phyloP scores from a whole-genome alignment of 1,140 invertebrate genomes.

The Sinella curviseta region DNA sequence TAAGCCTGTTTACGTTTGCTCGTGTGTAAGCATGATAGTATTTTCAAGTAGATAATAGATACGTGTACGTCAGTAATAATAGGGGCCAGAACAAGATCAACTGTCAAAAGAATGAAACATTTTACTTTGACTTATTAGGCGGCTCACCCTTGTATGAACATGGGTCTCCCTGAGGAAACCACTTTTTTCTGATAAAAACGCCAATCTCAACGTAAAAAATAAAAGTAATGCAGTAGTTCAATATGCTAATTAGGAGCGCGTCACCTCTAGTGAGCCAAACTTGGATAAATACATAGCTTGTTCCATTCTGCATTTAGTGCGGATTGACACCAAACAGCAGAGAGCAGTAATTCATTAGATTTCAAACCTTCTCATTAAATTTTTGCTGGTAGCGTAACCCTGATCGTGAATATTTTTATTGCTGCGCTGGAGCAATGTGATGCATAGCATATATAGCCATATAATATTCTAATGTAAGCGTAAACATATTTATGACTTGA shows the following conservation, averaged over 20 bases:
- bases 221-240: conserved; percentile 21
- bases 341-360: neutral
- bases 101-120: neutral
- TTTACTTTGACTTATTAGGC: conserved; percentile 3
- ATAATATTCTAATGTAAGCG: neutral
- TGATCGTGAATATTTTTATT: conserved; percentile 1
- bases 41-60: neutral
- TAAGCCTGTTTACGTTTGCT: neutral
- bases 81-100: neutral
- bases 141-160: conserved; percentile 1
- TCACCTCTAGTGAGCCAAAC: neutral
- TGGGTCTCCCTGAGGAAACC: conserved; percentile 11
- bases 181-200: neutral
- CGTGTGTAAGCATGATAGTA: neutral
- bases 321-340: neutral
- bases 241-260: neutral
- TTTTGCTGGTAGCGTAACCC: neutral
- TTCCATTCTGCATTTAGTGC: neutral
- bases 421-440: neutral
- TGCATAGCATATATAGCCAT: neutral
- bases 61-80: neutral
- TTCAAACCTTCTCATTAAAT: neutral
- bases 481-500: conserved; percentile 4
- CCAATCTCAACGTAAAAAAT: neutral
- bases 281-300: neutral